Conservation (phyloP, 2,113 vertebrate genomes). For the Maylandia zebra region DNA sequence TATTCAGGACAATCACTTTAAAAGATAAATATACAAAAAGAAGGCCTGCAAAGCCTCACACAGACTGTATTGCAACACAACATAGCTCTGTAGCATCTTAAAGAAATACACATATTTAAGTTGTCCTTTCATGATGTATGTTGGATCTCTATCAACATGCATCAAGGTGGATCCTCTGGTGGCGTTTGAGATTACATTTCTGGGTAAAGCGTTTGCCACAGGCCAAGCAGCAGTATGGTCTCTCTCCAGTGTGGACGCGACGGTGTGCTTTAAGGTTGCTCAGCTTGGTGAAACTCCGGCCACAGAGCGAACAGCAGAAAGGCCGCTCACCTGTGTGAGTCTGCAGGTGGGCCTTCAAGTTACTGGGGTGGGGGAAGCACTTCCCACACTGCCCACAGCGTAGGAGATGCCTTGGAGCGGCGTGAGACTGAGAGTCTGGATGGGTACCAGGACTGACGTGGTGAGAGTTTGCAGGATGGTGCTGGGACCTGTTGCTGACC, state of each 20-base stretch:
- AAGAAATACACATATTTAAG: neutral
- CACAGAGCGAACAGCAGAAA: constrained; percentile 72
- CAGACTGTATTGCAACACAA: neutral
- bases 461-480: constrained; percentile 18
- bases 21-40: neutral
- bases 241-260: constrained; percentile 71
- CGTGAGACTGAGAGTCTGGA: constrained; percentile 11
- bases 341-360: constrained; percentile 68
- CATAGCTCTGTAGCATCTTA: neutral
- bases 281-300: constrained; percentile 73
- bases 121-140: neutral
- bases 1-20: neutral
- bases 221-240: constrained; percentile 69
- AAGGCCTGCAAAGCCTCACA: neutral
- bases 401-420: constrained; percentile 23
- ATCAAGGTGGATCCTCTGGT: constrained; percentile 72
- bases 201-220: constrained; percentile 78
- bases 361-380: constrained; percentile 70
- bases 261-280: constrained; percentile 75
- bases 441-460: neutral
- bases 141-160: neutral
- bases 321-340: constrained; percentile 71
- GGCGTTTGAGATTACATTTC: constrained; percentile 73
- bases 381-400: constrained; percentile 70
- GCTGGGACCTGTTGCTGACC: constrained; percentile 36